A percentile compares a stretch with the other conserved stretches of the same genome.
Evolutionary conservation across 2,797 vertebrate genomes (phyloP).

Genomic region (Jordanella pulchra): DNA sequence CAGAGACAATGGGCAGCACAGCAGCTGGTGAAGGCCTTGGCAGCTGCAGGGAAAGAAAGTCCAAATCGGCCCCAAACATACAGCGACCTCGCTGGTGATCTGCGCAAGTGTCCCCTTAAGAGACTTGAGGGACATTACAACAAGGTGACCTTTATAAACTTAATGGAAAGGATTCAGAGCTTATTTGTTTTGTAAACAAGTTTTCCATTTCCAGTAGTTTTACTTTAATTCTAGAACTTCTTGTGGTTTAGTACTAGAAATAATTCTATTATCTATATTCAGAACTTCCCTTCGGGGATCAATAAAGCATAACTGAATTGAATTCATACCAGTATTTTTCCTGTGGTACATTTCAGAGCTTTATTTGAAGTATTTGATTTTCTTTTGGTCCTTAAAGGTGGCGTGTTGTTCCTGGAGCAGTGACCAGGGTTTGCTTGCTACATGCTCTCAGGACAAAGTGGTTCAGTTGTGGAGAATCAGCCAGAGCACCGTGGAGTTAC

Average conservation of each 20-base stretch:
- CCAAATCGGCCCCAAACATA: constrained; percentile 79
- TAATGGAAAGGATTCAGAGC: background rate
- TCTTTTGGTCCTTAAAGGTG: constrained; percentile 65
- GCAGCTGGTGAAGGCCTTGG: constrained; percentile 82
- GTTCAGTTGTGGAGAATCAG: constrained; percentile 81
- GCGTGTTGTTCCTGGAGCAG: constrained; percentile 80
- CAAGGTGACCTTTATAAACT: constrained; percentile 65
- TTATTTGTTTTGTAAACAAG: background rate
- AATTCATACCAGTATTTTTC: background rate
- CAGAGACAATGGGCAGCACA: constrained; percentile 84
- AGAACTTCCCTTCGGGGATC: no score
- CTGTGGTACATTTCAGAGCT: background rate
- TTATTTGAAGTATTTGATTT: background rate
- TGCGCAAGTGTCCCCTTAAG: constrained; percentile 81
- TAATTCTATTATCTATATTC: no score
- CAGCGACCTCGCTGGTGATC: constrained; percentile 82
- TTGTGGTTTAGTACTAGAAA: no score
- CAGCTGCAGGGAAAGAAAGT: constrained; percentile 73
- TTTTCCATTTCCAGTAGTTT: background rate
- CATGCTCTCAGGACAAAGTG: constrained; percentile 83
- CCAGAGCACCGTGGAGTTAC: constrained; percentile 72
- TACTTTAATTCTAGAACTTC: no score
- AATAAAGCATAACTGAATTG: no score
- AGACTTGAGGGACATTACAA: constrained; percentile 84
- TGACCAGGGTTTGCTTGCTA: constrained; percentile 79